Conservation (phyloP, 1,140 invertebrate genomes). For the Sinella curviseta region DNA sequence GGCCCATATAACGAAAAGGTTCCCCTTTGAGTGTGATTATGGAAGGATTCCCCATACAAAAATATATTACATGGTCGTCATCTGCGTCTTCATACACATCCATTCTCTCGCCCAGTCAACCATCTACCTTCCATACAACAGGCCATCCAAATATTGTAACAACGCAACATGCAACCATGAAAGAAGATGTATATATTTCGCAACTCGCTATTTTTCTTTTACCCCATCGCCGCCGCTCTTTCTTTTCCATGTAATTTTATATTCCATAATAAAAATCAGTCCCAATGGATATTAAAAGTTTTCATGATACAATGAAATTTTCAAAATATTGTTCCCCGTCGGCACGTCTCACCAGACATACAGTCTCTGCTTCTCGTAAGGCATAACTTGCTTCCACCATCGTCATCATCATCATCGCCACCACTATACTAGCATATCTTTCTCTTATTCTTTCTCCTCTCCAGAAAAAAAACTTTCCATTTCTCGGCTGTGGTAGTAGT, state of each 20-base stretch:
- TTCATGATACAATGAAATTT: background rate
- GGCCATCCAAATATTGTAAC: too few relatives aligned
- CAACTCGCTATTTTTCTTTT: background rate
- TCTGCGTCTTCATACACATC: too few relatives aligned
- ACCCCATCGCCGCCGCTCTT: background rate
- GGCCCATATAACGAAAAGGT: too few relatives aligned
- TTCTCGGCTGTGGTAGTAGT: too few relatives aligned
- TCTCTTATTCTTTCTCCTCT: background rate
- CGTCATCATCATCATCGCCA: background rate
- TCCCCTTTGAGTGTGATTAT: too few relatives aligned
- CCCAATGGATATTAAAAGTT: constrained; percentile 19
- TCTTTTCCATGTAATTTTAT: background rate
- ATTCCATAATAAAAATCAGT: constrained; percentile 24
- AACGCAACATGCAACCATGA: too few relatives aligned
- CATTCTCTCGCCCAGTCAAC: too few relatives aligned
- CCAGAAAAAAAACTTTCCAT: background rate
- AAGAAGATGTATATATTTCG: too few relatives aligned
- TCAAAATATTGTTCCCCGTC: background rate
- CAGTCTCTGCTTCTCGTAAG: background rate
- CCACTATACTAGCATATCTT: background rate
- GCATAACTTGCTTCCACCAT: background rate
- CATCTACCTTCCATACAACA: too few relatives aligned
- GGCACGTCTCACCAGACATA: background rate
- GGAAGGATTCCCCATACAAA: too few relatives aligned
- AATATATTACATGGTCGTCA: too few relatives aligned